Evolutionary conservation across 2,797 vertebrate species (phyloP).

Genomic region (Hypotaenidia okinawae): DNA sequence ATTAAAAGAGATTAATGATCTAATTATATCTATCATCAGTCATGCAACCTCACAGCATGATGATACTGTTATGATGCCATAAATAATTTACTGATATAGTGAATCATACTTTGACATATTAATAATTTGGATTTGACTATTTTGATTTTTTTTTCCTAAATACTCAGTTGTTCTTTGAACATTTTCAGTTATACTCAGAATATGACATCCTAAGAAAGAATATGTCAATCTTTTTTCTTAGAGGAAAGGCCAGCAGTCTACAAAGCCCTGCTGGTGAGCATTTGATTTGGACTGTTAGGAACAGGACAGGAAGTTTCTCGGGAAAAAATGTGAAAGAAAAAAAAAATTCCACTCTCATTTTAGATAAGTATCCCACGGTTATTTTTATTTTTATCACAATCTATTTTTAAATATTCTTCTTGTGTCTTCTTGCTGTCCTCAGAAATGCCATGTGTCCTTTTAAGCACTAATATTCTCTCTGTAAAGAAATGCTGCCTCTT

Average conservation of each 20-base stretch:
- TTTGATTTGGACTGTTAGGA: neutral
- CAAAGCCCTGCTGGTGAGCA: neutral
- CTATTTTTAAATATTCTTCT: slow-evolving; percentile 49
- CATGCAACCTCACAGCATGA: neutral
- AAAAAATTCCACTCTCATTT: neutral
- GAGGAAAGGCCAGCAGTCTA: neutral
- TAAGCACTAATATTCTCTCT: neutral
- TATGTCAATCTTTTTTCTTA: neutral
- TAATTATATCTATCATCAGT: neutral
- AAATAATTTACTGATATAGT: neutral
- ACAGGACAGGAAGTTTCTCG: slow-evolving; percentile 33
- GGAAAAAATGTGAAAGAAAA: neutral
- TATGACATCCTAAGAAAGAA: neutral
- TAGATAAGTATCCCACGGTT: slow-evolving; percentile 47
- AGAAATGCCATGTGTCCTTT: slow-evolving; percentile 29
- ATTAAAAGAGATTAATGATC: neutral
- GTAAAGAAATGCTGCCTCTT: neutral
- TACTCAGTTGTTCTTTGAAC: neutral
- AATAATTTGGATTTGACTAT: neutral
- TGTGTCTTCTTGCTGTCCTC: slow-evolving; percentile 41
- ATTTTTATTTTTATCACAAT: slow-evolving; percentile 50
- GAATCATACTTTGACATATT: neutral
- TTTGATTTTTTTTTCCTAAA: neutral
- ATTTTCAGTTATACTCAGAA: neutral
- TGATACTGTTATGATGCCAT: neutral